Percentiles rank a stretch among this genome's conserved stretches.
phyloP scores from a whole-genome alignment of 2,797 vertebrate genomes.

The Onychomys arenicola region DNA sequence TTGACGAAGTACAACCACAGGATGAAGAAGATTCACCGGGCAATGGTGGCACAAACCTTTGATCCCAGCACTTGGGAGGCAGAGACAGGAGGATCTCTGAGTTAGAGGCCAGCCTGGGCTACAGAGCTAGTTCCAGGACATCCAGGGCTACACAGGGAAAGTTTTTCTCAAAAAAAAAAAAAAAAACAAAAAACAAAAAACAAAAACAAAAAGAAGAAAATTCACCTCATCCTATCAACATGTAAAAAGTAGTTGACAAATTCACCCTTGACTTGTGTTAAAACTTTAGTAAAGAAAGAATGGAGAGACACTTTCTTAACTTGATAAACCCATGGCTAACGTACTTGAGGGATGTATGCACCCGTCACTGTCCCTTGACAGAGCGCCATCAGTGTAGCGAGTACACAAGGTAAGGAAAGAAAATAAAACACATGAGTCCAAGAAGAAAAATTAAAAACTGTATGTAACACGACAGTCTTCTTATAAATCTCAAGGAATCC shows the following conservation, averaged over 20 bases:
- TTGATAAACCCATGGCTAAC: neutral
- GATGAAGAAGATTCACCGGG: constrained; percentile 8
- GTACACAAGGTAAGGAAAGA: neutral
- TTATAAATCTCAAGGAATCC: neutral
- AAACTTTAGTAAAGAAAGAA: neutral
- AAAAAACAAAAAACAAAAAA: neutral
- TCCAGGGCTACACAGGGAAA: too few species aligned
- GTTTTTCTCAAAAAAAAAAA: too few species aligned
- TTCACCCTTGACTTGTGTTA: neutral
- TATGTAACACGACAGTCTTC: neutral
- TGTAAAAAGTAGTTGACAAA: neutral
- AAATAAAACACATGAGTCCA: neutral
- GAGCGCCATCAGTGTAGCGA: neutral
- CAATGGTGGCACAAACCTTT: neutral
- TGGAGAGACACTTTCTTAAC: neutral
- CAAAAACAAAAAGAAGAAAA: constrained; percentile 33
- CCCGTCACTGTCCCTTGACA: neutral
- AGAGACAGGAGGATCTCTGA: neutral
- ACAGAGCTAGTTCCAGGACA: too few species aligned
- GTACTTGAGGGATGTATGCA: neutral
- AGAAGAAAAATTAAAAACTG: neutral
- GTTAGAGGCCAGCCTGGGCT: too few species aligned
- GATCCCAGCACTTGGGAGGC: neutral
- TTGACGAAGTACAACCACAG: neutral
- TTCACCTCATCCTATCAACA: neutral